Evolutionary conservation across 2,888 invertebrate species (phyloP), one percentile per base, ranked within the genome.

Genomic region (Mimumesa dahlbomi): DNA sequence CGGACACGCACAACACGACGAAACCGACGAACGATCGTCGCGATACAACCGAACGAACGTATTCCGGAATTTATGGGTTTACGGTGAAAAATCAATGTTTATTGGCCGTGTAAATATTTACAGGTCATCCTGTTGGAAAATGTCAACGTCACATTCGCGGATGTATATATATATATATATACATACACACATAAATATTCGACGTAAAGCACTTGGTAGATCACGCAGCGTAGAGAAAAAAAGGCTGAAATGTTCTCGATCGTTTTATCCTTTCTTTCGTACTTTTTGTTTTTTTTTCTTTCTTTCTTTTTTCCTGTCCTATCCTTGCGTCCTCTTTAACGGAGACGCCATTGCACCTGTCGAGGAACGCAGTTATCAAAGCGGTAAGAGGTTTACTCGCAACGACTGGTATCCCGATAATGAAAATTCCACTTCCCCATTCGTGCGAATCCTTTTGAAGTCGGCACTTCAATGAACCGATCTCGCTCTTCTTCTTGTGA

Each of bases 371-470:
- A 11, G 48, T 48, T 73, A 61, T 61, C 40, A 73, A 72, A 72
- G 72, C 62, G 14, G 46, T 54, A 73, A 73, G 66, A 72, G 73
- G 66, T 72, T 72, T 72, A 66, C 72, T 62, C 56, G 62, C 57
- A 62, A 45, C 46, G 62, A 58, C 59, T 54, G 64, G 57, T 73
- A 67, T 73, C 61, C 67, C 72, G 72, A 74, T 73, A 74, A 73
- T 73, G 72, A 72, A 74, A 74, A 74, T 64, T 68, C 68, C 73
- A 66, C 67, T 59, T 64, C 61, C 38, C 53, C 46, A 43, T 73
- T 72, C 68, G 46, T 61, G 59, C 54, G 64, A 46, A 73, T 73
- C 59, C 72, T 74, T 68, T 67, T 73, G 73, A 73, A 63, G 66
- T 53, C 66, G 50, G 40, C 53, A 25, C 59, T 62, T 58, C 61